Base-by-base conservation (phyloP, 2,888 invertebrate species). In the Pachliopta kotzebuea region DNA sequence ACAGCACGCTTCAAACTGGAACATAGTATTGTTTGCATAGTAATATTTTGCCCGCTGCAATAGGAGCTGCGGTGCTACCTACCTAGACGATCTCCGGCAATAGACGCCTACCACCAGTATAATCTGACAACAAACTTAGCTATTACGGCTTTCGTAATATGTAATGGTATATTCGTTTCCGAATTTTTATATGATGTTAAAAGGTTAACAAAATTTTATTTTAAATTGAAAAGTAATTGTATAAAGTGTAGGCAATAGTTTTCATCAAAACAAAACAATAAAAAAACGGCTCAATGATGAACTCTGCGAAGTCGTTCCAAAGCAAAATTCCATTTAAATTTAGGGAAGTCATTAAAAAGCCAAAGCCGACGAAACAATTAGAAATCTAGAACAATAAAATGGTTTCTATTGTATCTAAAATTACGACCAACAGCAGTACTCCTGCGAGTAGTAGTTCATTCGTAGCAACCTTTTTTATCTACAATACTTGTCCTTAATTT, bases 261-360 rank as follows among this genome's bases (percentile, higher is more conserved):
- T 45, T 45, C 45, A 45, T 8, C n/a, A 45, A 18, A 11, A 45
- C n/a, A 45, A 45, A 45, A n/a, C 18, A 45, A 45, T 18, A 18
- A 45, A 45, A 31, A 45, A n/a, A 45, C 45, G 18, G n/a, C n/a
- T 45, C n/a, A 45, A 45, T n/a, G 45, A 45, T n/a, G 18, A 45
- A 45, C n/a, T 45, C 45, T 6, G 18, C 45, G 11, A 14, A 56
- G 77, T 78, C 78, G 76, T 82, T 86, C 83, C 73, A 77, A 83
- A 85, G 83, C 76, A 77, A 80, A 80, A 80, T 82, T 75, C 77
- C 75, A 74, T 76, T 71, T 78, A 77, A 83, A 87, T 85, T 87
- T 84, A 82, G 81, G 87, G 85, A 86, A 87, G 85, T 87, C 86
- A 87, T 89, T 89, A 89, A 77, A 78, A 78, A 81, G 78, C 75